Percentiles rank a stretch among this genome's conserved stretches.
These are phyloP conservation scores for Liolophura sinensis DNA, from an alignment of 1,140 invertebrate species.

Conservation along the genomic window DNA sequence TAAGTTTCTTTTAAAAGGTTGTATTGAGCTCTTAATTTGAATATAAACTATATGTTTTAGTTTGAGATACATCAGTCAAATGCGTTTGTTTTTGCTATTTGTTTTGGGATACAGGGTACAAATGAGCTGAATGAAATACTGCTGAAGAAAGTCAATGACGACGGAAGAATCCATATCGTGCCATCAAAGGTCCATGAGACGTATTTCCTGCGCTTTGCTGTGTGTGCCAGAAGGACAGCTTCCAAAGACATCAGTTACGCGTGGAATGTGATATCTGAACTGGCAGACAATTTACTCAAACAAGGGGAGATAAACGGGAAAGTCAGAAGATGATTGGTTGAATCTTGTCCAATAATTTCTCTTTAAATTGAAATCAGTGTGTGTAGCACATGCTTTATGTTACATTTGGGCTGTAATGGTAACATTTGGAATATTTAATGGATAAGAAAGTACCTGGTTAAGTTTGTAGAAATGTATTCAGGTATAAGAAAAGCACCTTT, in stretches of 20 bases:
- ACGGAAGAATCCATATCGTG: constrained; percentile 83
- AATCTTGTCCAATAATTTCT: no score
- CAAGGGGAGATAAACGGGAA: neutral
- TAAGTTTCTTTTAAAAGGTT: neutral
- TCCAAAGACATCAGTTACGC: constrained; percentile 77
- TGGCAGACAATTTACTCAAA: constrained; percentile 31
- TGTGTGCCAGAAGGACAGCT: constrained; percentile 75
- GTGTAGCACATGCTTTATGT: no score
- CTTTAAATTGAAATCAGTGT: no score
- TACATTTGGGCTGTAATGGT: no score
- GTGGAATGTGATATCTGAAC: constrained; percentile 76
- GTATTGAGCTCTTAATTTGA: neutral
- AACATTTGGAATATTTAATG: no score
- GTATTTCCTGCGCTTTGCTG: constrained; percentile 79
- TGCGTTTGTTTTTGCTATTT: neutral
- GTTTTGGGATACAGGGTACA: constrained; percentile 64
- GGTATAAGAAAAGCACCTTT: no score
- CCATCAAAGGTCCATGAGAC: constrained; percentile 65
- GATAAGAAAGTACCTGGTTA: no score
- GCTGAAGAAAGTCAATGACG: constrained; percentile 73
- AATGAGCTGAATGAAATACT: constrained; percentile 76
- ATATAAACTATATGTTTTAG: neutral
- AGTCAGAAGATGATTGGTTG: neutral
- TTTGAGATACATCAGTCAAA: neutral
- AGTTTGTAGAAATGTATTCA: no score